These are phyloP conservation scores for Bos taurus DNA, from an alignment of 2,113 vertebrate genomes.

Conservation along the genomic window DNA sequence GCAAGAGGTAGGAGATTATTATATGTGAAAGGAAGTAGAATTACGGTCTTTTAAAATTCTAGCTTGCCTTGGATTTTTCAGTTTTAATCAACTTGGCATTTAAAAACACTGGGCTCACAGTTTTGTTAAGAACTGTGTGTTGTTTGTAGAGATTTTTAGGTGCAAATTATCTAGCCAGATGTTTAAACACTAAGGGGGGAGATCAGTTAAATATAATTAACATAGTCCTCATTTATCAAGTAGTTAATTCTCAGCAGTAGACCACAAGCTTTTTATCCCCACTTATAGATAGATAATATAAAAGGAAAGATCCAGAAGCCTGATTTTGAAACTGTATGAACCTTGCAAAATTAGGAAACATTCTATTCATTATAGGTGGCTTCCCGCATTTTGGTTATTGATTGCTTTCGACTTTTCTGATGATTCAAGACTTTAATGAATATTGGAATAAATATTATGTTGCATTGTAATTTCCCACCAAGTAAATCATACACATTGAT, in stretches of 20 bases:
- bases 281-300: background rate
- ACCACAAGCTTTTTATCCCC: constrained; percentile 38
- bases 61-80: constrained; percentile 3
- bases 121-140: constrained; percentile 60
- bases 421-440: background rate
- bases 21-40: constrained; percentile 51
- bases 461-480: background rate
- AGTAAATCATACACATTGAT: background rate
- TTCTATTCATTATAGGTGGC: background rate
- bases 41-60: constrained; percentile 42
- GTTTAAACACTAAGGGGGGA: constrained; percentile 70
- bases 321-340: constrained; percentile 31
- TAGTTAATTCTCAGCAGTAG: constrained; percentile 74
- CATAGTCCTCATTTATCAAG: constrained; percentile 74
- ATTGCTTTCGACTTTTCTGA: background rate
- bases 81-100: constrained; percentile 57
- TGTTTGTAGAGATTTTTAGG: constrained; percentile 74
- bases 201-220: constrained; percentile 76
- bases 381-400: background rate
- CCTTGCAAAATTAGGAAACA: background rate
- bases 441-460: background rate
- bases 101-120: constrained; percentile 26
- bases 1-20: constrained; percentile 42
- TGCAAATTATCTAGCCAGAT: constrained; percentile 79
- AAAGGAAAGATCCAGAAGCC: background rate